phyloP scores from a whole-genome alignment of 1,140 invertebrate species.

The Calephelis nemesis region DNA sequence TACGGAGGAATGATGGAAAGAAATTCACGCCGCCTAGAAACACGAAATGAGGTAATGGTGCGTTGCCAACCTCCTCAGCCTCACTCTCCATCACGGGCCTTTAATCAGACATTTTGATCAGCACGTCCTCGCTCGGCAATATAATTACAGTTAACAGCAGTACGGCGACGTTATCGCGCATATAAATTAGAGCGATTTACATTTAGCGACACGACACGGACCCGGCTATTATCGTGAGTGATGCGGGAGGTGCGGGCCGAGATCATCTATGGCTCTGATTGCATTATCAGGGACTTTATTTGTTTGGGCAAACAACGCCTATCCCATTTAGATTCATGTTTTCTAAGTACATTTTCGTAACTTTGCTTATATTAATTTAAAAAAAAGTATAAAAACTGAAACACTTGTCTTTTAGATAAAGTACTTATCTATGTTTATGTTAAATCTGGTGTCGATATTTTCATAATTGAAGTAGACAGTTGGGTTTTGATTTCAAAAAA shows the following conservation, averaged over 20 bases:
- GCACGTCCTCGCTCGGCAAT: slow-evolving; percentile 75
- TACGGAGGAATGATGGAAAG: no score
- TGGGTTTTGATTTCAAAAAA: no score
- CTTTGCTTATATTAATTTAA: no score
- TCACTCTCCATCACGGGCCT: slow-evolving; percentile 55
- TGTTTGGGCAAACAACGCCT: not conserved
- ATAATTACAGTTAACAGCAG: slow-evolving; percentile 78
- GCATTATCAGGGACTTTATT: slow-evolving; percentile 23
- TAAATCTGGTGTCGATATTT: no score
- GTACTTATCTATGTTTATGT: no score
- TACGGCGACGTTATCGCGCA: slow-evolving; percentile 73
- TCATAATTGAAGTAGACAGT: no score
- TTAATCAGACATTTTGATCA: slow-evolving; percentile 76
- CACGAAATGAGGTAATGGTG: no score
- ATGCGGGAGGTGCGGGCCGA: slow-evolving; percentile 64
- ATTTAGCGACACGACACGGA: slow-evolving; percentile 69
- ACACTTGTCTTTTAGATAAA: no score
- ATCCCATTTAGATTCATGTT: slow-evolving; percentile 3
- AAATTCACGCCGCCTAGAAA: no score
- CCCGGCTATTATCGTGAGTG: slow-evolving; percentile 70
- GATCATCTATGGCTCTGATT: slow-evolving; percentile 42
- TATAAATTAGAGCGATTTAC: slow-evolving; percentile 78
- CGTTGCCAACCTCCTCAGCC: not conserved
- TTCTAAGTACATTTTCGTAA: no score
- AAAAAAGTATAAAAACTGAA: no score